phyloP scores from a whole-genome alignment of 2,113 vertebrate species.

The Podarcis raffonei region DNA sequence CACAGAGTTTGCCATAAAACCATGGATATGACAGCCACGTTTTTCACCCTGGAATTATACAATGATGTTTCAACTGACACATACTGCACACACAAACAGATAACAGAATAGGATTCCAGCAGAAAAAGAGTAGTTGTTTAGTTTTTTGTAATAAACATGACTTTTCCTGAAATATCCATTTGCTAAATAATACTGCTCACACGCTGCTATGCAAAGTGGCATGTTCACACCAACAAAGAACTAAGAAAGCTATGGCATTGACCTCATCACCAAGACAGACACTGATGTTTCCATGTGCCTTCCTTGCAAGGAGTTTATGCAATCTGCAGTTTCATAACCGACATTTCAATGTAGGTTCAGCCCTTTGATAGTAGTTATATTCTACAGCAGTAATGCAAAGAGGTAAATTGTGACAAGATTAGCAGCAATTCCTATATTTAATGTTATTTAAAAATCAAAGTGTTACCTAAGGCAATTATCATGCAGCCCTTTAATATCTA shows the following conservation, averaged over 20 bases:
- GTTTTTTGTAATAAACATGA: constrained; percentile 47
- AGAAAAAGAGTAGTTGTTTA: constrained; percentile 29
- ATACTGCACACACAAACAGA: neutral
- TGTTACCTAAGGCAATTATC: constrained; percentile 81
- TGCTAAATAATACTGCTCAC: constrained; percentile 13
- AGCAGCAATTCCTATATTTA: constrained; percentile 76
- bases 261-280: constrained; percentile 4
- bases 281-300: neutral
- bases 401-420: constrained; percentile 73
- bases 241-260: constrained; percentile 31
- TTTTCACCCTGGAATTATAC: neutral
- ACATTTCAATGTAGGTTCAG: constrained; percentile 37
- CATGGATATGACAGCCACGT: neutral
- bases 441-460: constrained; percentile 83
- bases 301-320: constrained; percentile 11
- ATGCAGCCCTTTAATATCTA: constrained; percentile 79
- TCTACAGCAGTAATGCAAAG: constrained; percentile 57
- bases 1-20: neutral
- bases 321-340: constrained; percentile 27
- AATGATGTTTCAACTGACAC: neutral
- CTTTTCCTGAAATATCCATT: constrained; percentile 18
- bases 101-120: neutral
- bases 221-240: constrained; percentile 38
- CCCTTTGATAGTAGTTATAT: constrained; percentile 38
- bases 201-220: constrained; percentile 29